phyloP scores from a whole-genome alignment of 2,888 invertebrate species.

The Dryococelus australis region DNA sequence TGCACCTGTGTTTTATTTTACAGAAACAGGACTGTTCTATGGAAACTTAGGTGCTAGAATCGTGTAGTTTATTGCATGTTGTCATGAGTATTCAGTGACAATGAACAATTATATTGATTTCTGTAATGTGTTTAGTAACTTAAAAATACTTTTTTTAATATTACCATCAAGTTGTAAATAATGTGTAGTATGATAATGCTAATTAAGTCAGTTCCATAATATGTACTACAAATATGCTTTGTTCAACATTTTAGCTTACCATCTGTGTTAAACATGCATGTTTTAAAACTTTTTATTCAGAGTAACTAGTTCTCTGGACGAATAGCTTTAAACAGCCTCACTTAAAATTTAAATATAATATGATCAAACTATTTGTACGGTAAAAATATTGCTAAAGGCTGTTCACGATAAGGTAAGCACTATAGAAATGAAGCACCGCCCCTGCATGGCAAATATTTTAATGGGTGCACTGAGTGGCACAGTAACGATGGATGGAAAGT shows the following conservation, averaged over 20 bases:
- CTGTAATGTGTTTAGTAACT: background rate
- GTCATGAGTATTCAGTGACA: background rate
- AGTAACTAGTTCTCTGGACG: background rate
- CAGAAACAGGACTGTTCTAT: too few relatives aligned
- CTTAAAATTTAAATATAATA: background rate
- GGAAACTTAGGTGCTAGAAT: background rate
- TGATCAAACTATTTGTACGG: background rate
- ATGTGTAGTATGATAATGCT: background rate
- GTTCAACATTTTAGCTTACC: background rate
- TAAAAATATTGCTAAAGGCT: background rate
- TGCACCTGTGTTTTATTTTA: background rate
- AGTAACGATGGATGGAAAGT: too few relatives aligned
- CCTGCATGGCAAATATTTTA: too few relatives aligned
- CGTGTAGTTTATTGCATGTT: background rate
- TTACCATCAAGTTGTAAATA: background rate
- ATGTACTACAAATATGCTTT: background rate
- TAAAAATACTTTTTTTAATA: background rate
- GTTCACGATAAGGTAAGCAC: too few relatives aligned
- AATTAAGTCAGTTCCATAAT: background rate
- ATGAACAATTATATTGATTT: background rate
- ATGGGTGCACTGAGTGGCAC: too few relatives aligned
- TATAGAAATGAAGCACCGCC: too few relatives aligned
- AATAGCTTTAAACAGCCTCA: constrained; percentile 5
- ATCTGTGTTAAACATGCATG: background rate
- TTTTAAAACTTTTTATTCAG: background rate